Evolutionary conservation across 2,113 vertebrate species (phyloP), one percentile per base, ranked within the genome.

Genomic region (Cygnus buccinator): DNA sequence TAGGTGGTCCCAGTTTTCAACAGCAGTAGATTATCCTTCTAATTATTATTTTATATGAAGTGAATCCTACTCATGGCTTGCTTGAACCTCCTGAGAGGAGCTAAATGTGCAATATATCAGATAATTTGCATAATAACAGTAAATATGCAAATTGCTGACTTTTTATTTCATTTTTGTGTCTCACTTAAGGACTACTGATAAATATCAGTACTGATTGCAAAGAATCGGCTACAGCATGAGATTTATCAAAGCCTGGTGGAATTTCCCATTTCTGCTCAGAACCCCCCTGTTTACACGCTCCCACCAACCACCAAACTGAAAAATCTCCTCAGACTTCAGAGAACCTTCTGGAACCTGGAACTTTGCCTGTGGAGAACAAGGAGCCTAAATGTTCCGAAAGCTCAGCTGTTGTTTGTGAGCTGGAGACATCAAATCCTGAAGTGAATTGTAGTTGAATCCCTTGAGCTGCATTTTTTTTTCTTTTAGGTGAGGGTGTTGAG

Each of bases 271-370:
- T 67, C 22, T 63, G 3, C 93, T 95, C 54, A n/a, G 74, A 79
- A 57, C 10, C 2, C 3, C 2, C 3, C 3, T 46, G 33, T 54
- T 84, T 65, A 52, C 3, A 3, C 12, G 23, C 3, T 37, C 13
- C 15, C 13, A n/a, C 6, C 25, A 20, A 11, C 4, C 26, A 73
- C 48, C 21, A 2, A 19, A 48, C 20, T 20, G 39, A n/a, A 23
- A n/a, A 70, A 20, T 3, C 1, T 0, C 6, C 2, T 22, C 31
- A 39, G 35, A 46, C 39, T 63, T 39, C 1, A 1, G 18, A 68
- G 7, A 39, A 10, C 65, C 35, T 80, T 83, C 26, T n/a, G 22
- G 31, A 78, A 46, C 41, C 18, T 37, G 57, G 46, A 72, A 63
- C 57, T 84, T 86, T 41, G 46, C 35, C 28, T 62, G 3, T 19